Evolutionary conservation across 53 echinoderm and acorn worm species (phyloP).

Genomic region (Arbacia lixula): DNA sequence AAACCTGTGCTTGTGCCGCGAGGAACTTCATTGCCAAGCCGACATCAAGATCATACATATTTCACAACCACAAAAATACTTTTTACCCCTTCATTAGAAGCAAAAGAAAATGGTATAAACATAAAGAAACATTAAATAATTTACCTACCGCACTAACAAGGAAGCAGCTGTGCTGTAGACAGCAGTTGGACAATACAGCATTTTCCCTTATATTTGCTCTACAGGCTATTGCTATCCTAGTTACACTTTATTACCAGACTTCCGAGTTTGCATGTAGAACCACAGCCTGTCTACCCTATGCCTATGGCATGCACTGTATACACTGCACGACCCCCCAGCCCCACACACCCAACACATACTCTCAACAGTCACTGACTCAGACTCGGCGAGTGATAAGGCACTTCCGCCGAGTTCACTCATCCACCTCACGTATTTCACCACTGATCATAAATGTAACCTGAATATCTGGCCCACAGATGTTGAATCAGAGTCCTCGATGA

Average conservation of each 20-base stretch:
- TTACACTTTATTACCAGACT: too few species aligned
- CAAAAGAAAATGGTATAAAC: too few species aligned
- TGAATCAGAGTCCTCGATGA: slow-evolving; percentile 96
- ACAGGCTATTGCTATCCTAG: too few species aligned
- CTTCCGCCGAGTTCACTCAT: slow-evolving; percentile 42
- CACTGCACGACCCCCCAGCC: slow-evolving; percentile 26
- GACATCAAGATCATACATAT: too few species aligned
- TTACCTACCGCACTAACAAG: slow-evolving; percentile 49
- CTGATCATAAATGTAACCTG: slow-evolving; percentile 60
- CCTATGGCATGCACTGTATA: background rate
- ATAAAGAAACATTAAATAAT: background rate
- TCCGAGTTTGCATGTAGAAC: too few species aligned
- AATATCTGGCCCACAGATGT: slow-evolving; percentile 95
- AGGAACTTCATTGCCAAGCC: too few species aligned
- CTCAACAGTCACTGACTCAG: slow-evolving; percentile 34
- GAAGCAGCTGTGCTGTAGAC: slow-evolving; percentile 49
- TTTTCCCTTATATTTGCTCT: slow-evolving; percentile 9
- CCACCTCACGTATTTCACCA: slow-evolving; percentile 32
- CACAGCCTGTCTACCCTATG: background rate
- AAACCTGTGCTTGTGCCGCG: too few species aligned
- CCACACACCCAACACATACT: slow-evolving; percentile 47
- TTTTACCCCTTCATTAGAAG: too few species aligned
- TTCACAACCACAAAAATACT: too few species aligned
- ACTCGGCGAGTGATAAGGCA: slow-evolving; percentile 8
- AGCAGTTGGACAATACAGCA: slow-evolving; percentile 35